A percentile compares a stretch with the other conserved stretches of the same genome.
Evolutionary conservation across 2,888 invertebrate species (phyloP).

Genomic region (Coenonympha glycerion): DNA sequence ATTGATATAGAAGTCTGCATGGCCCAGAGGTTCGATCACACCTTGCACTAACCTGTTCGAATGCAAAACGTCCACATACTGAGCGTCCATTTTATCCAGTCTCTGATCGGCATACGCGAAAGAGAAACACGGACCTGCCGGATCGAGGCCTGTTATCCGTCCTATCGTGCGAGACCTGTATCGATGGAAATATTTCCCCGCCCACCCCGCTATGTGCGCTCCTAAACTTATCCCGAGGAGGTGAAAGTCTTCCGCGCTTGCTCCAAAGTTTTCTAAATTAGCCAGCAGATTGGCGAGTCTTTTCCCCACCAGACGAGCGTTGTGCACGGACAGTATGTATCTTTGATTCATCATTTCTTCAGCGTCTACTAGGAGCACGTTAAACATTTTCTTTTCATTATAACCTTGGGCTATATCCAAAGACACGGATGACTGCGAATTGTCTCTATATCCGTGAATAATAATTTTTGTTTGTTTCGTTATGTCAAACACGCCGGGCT

Average conservation of each 20-base stretch:
- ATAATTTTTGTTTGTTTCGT: constrained; percentile 66
- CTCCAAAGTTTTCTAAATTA: constrained; percentile 60
- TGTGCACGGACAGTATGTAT: constrained; percentile 63
- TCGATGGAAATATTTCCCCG: constrained; percentile 63
- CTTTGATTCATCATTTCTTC: constrained; percentile 62
- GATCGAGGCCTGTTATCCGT: constrained; percentile 68
- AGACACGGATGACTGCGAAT: constrained; percentile 61
- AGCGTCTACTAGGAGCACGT: constrained; percentile 64
- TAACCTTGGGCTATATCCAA: constrained; percentile 61
- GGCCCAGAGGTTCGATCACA: constrained; percentile 76
- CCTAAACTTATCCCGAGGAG: constrained; percentile 77
- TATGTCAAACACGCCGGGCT: constrained; percentile 56
- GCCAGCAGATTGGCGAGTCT: constrained; percentile 71
- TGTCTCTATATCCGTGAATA: constrained; percentile 68
- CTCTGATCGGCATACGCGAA: constrained; percentile 60
- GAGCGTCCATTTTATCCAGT: constrained; percentile 61
- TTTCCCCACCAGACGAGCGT: constrained; percentile 67
- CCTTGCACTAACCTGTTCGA: constrained; percentile 68
- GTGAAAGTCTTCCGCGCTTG: constrained; percentile 69
- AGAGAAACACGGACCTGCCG: constrained; percentile 70
- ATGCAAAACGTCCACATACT: constrained; percentile 66
- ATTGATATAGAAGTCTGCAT: constrained; percentile 85
- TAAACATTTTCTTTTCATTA: constrained; percentile 63
- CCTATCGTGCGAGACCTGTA: constrained; percentile 57
- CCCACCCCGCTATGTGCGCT: constrained; percentile 74